phyloP scores from a whole-genome alignment of 2,113 vertebrate species.

The Bubo scandiacus region DNA sequence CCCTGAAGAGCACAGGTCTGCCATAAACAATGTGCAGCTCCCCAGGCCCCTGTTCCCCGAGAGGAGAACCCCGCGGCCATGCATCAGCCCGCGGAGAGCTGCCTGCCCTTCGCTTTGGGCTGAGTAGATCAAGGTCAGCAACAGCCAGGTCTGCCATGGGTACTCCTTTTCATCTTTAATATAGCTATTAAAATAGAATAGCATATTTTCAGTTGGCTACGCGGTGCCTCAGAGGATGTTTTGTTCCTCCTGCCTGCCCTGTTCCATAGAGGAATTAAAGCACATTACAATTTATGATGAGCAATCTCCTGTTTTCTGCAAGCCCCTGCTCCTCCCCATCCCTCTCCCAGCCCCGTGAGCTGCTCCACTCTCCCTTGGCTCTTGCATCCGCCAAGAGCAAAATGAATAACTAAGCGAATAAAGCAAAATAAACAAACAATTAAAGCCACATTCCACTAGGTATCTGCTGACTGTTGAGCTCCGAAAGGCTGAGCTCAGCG shows the following conservation, averaged over 20 bases:
- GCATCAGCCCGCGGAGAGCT: not conserved
- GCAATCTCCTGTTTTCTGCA: not conserved
- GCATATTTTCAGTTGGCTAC: not conserved
- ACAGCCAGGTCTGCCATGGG: not conserved
- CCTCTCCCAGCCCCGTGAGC: not conserved
- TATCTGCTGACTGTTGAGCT: not conserved
- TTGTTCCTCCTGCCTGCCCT: not conserved
- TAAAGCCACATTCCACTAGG: not conserved
- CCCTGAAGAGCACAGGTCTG: not conserved
- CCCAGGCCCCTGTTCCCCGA: not conserved
- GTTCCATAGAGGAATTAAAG: not conserved
- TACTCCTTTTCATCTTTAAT: not conserved
- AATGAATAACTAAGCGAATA: not conserved
- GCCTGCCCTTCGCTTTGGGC: not conserved
- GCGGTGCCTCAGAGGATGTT: not conserved
- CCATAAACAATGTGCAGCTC: not conserved
- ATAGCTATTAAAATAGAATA: not conserved
- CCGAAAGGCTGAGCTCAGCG: constrained; percentile 12
- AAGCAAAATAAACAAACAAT: constrained; percentile 29
- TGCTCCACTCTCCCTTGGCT: not conserved
- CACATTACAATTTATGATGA: not conserved
- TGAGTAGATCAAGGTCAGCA: not conserved
- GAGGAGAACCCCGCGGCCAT: not conserved
- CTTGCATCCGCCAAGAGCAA: not conserved
- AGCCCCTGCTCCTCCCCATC: not conserved